These are phyloP conservation scores for Gopherus evgoodei DNA, from an alignment of 2,113 vertebrate species.

Conservation along the genomic window DNA sequence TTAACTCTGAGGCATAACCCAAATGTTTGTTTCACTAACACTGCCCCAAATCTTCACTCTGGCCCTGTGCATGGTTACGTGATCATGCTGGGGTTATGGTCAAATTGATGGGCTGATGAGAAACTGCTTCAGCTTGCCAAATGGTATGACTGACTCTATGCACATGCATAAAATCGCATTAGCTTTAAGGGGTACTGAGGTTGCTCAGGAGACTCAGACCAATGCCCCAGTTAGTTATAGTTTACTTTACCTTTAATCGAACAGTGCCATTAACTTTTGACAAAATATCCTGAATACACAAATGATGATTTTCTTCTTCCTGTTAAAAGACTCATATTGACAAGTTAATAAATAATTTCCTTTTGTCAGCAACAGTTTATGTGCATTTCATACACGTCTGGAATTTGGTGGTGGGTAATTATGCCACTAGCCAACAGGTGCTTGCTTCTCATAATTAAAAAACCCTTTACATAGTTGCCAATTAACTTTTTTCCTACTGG, in stretches of 20 bases:
- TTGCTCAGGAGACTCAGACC: background rate
- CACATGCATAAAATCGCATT: background rate
- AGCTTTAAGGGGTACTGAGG: background rate
- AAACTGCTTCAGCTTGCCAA: background rate
- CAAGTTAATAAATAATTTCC: conserved; percentile 15
- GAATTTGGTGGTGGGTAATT: conserved; percentile 48
- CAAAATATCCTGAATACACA: background rate
- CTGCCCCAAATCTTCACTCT: conserved; percentile 2
- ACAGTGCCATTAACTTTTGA: background rate
- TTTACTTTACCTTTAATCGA: background rate
- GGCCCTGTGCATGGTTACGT: background rate
- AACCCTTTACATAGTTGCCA: conserved; percentile 34
- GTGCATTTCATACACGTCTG: conserved; percentile 6
- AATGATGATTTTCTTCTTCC: background rate
- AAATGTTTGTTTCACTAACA: background rate
- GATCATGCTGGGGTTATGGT: background rate
- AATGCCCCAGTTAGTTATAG: background rate
- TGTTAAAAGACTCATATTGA: conserved; percentile 13
- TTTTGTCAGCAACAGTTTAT: conserved; percentile 37
- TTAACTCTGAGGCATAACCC: background rate
- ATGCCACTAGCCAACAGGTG: background rate
- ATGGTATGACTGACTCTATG: background rate
- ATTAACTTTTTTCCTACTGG: conserved; percentile 9
- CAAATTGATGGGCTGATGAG: background rate
- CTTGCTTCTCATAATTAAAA: conserved; percentile 40